Evolutionary conservation across 2,888 invertebrate species (phyloP), one percentile per base, ranked within the genome.

Genomic region (Eilema griseolum): DNA sequence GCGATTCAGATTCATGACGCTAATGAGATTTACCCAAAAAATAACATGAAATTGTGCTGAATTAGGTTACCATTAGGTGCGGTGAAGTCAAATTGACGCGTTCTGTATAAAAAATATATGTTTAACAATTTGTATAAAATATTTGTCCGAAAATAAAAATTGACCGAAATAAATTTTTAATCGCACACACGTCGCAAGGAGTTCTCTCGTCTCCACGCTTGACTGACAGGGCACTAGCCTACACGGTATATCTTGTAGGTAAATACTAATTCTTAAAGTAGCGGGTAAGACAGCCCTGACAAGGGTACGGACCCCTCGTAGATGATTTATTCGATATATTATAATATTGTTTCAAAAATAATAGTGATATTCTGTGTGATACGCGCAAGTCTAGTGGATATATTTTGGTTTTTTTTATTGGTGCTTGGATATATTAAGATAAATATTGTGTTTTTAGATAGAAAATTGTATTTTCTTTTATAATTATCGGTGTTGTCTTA

Each of bases 261-360:
- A 52, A 52, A 52, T 52, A 52, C 8, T 52, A n/a, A 52, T 52
- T n/a, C 52, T 10, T 52, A 8, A n/a, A n/a, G 52, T 52, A n/a
- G 52, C 52, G 52, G 10, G 52, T n/a, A 52, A 52, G 52, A 52
- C 52, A 52, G 52, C n/a, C 52, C 52, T 52, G 52, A 52, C 52
- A 52, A 52, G 52, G 52, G 52, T 52, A 52, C 52, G n/a, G n/a
- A 16, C n/a, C 52, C n/a, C 52, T 52, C 10, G n/a, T n/a, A 52
- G n/a, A n/a, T 52, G 52, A 52, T 52, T 52, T 52, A 52, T 52
- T 52, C 10, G 52, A 52, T 52, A 52, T 52, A 52, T 52, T 52
- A 52, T 52, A 52, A n/a, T 52, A 52, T 52, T 52, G n/a, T 52
- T 52, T 52, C 52, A 52, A 52, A 20, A 52, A 52, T n/a, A 46